Percentiles rank a stretch among this genome's conserved stretches.
Evolutionary conservation across 2,797 vertebrate species (phyloP).

Genomic region (Gadopsis marmoratus): DNA sequence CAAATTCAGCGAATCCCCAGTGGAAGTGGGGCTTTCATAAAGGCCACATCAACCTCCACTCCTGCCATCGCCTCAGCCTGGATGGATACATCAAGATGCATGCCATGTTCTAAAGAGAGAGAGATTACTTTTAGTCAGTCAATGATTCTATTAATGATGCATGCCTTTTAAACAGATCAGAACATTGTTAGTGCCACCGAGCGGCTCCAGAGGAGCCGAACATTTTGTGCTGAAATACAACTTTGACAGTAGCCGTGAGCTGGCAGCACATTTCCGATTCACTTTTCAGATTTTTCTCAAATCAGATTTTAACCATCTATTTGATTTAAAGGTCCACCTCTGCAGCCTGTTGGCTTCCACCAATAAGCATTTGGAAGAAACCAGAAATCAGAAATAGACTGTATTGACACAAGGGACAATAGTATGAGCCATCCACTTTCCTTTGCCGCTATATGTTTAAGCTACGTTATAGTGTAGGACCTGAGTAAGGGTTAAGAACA

Average conservation of each 20-base stretch:
- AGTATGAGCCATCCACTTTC: slow-evolving; percentile 3
- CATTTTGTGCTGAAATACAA: slow-evolving; percentile 9
- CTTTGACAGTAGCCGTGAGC: slow-evolving; percentile 10
- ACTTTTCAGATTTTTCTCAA: slow-evolving; percentile 29
- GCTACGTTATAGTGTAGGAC: slow-evolving; percentile 36
- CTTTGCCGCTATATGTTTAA: slow-evolving; percentile 29
- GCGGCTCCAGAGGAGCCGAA: background rate
- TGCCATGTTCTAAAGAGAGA: background rate
- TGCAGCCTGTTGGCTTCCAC: background rate
- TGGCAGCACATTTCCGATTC: slow-evolving; percentile 17
- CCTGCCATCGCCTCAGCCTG: background rate
- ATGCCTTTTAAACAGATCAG: background rate
- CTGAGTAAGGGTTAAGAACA: slow-evolving; percentile 73
- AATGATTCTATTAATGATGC: background rate
- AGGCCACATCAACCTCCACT: background rate
- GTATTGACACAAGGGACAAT: slow-evolving; percentile 1
- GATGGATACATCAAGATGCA: background rate
- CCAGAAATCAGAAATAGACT: slow-evolving; percentile 4
- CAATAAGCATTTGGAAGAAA: slow-evolving; percentile 1
- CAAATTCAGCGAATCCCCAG: slow-evolving; percentile 8
- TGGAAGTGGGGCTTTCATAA: background rate
- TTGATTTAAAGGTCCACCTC: background rate
- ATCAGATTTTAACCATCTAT: slow-evolving; percentile 37
- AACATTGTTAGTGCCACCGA: background rate
- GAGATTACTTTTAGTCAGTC: background rate